These are phyloP conservation scores for Halcyon leucocephala DNA, from an alignment of 2,797 vertebrate genomes.

Conservation along the genomic window DNA sequence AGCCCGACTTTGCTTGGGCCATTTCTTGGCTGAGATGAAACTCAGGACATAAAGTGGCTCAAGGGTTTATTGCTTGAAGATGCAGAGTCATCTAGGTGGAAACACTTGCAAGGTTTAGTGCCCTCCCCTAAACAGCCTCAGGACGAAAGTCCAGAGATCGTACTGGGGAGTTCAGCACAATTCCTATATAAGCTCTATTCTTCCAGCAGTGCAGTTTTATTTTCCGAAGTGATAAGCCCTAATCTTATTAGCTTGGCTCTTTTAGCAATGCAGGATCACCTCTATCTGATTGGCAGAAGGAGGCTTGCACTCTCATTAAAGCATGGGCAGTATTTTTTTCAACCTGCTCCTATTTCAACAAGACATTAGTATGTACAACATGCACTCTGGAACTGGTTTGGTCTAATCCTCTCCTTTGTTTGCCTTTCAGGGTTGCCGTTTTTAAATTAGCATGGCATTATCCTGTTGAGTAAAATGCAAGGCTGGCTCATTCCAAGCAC, in stretches of 20 bases:
- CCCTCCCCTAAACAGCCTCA: neutral
- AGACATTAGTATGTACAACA: neutral
- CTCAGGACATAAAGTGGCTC: neutral
- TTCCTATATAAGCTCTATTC: neutral
- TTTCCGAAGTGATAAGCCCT: neutral
- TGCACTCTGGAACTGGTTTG: neutral
- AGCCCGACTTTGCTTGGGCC: neutral
- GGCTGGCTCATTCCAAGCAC: neutral
- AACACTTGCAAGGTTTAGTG: neutral
- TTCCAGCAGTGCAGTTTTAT: neutral
- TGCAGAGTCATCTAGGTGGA: neutral
- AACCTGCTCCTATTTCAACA: neutral
- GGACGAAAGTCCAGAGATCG: accelerated
- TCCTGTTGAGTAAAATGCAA: neutral
- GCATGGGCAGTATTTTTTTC: neutral
- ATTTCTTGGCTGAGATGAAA: neutral
- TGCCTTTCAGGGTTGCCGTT: neutral
- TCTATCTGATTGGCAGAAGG: neutral
- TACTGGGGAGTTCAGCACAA: neutral
- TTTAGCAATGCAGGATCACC: neutral
- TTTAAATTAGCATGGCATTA: neutral
- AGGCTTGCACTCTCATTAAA: neutral
- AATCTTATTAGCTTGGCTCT: conserved; percentile 14
- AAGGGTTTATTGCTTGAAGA: neutral
- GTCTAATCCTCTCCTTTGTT: conserved; percentile 7